Base-by-base conservation (phyloP, 2,888 invertebrate species). In the Apodemia duryi region DNA sequence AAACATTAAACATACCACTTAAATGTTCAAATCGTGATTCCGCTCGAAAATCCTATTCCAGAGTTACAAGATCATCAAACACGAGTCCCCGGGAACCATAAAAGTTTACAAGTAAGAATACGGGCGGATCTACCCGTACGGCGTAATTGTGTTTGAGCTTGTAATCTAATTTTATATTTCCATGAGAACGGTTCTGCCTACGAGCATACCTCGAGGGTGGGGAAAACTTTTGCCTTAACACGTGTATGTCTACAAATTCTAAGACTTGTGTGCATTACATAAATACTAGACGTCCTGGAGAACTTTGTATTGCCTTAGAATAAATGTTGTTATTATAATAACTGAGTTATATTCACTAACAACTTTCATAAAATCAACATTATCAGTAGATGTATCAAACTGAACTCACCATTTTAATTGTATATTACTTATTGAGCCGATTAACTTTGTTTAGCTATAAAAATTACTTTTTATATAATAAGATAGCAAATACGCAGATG, bases 11-110 rank as follows among this genome's bases (percentile, higher is more conserved):
- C 57, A 35, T n/a, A 32, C 57, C 54, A 10, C 21, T 32, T 60
- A 35, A 51, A 60, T 60, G 57, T 35, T 60, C 5, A 60, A 60
- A 60, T 60, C 32, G 60, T 6, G 35, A 60, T 60, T 60, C 60
- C 35, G 60, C 60, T 60, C 60, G 2, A 35, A 60, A 60, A 35
- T 35, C 60, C 35, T 35, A 13, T 60, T 60, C 60, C 60, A 32
- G 35, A 60, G 60, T 60, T 60, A 60, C 60, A 60, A 60, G 60
- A 60, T 60, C 60, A 60, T 60, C 60, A 60, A 60, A 60, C 35
- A 60, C 57, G 57, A 35, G 35, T 60, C n/a, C 35, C 7, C 60
- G 35, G 35, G 60, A 60, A 60, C 60, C 60, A 60, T 60, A 60
- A 51, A 60, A 60, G 35, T 60, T 60, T 60, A 35, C 60, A 60